Evolutionary conservation across 2,113 vertebrate species (phyloP).

Genomic region (Orycteropus afer): DNA sequence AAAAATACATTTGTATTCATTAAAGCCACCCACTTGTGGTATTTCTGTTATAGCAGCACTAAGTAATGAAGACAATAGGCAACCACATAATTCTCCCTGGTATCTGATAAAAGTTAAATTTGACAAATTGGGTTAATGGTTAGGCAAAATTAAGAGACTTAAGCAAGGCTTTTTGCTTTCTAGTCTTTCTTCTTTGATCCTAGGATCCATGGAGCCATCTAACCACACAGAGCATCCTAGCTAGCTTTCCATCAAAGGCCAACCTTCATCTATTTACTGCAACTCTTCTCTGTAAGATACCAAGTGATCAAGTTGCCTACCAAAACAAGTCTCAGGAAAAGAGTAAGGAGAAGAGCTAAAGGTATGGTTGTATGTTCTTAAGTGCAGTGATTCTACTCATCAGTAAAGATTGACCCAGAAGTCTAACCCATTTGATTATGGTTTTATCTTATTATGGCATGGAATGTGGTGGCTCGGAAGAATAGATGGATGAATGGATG

Average conservation of each 20-base stretch:
- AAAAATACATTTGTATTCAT: too few species aligned
- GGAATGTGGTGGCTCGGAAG: neutral
- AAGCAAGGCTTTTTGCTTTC: neutral
- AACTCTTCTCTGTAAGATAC: neutral
- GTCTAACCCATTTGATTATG: neutral
- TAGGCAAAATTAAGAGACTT: neutral
- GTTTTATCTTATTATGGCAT: too few species aligned
- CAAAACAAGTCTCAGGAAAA: neutral
- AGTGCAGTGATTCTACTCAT: accelerated
- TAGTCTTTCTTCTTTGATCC: neutral
- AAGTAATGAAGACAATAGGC: too few species aligned
- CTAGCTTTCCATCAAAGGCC: neutral
- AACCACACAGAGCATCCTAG: accelerated
- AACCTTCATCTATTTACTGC: accelerated
- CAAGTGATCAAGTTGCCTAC: accelerated
- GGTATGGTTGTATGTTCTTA: too few species aligned
- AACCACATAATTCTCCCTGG: too few species aligned
- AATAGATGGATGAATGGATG: neutral
- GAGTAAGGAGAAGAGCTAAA: neutral
- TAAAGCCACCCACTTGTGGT: too few species aligned
- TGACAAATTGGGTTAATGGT: neutral
- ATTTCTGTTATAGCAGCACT: too few species aligned
- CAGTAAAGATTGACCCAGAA: too few species aligned
- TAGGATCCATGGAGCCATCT: neutral
- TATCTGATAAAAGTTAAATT: neutral